Percentiles rank a stretch among this genome's conserved stretches.
Evolutionary conservation across 2,113 vertebrate species (phyloP).

Genomic region (Thunnus maccoyii): DNA sequence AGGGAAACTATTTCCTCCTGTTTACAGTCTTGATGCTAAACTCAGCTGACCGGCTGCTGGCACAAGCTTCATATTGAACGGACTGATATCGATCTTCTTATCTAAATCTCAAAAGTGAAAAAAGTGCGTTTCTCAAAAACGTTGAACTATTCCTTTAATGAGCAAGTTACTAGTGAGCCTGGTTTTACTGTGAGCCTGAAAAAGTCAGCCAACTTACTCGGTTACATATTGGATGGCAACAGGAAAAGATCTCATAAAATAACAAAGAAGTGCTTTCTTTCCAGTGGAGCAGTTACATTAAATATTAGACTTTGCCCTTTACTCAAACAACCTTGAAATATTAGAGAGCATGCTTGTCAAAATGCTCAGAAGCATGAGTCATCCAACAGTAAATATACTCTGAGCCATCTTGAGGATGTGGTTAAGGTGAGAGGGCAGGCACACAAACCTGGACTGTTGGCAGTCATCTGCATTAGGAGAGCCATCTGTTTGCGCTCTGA

Average conservation of each 20-base stretch:
- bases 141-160: not conserved
- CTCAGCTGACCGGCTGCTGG: no score
- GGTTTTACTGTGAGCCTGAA: conserved; percentile 12
- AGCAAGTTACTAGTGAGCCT: not conserved
- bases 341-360: not conserved
- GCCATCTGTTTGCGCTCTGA: conserved; percentile 99
- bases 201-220: not conserved
- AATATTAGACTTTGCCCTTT: not conserved
- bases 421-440: conserved; percentile 17
- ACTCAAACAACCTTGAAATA: conserved; percentile 28
- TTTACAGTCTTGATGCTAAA: no score
- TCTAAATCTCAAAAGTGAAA: no score
- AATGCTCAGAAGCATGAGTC: conserved; percentile 39
- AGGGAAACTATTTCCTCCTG: no score
- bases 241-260: not conserved
- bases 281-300: not conserved
- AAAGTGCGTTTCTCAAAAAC: no score
- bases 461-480: conserved; percentile 99
- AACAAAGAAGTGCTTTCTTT: not conserved
- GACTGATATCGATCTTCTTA: no score
- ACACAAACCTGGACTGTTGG: conserved; percentile 96
- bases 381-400: conserved; percentile 26
- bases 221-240: not conserved
- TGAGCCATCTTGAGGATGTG: conserved; percentile 23
- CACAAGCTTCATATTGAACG: no score